Conservation (phyloP, 2,797 vertebrate genomes). For the Fistularia tabacaria region DNA sequence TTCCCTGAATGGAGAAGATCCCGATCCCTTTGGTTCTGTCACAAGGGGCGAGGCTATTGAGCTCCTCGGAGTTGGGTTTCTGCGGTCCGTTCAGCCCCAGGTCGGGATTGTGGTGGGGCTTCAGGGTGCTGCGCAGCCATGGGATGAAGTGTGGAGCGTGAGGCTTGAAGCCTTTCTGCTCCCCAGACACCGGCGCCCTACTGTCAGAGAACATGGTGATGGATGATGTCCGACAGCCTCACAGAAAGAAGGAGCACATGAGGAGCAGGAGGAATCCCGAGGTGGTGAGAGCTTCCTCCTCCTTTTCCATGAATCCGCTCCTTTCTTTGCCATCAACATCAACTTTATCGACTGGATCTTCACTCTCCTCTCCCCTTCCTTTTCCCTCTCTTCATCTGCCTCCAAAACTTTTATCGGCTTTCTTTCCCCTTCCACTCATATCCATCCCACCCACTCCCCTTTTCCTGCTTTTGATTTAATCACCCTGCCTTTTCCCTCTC, state of each 20-base stretch:
- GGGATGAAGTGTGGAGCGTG: slow-evolving; percentile 61
- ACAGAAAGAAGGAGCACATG: slow-evolving; percentile 34
- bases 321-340: slow-evolving; percentile 55
- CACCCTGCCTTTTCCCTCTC: slow-evolving; percentile 22
- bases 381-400: slow-evolving; percentile 28
- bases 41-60: slow-evolving; percentile 47
- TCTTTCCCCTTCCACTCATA: slow-evolving; percentile 26
- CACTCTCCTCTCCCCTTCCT: slow-evolving; percentile 18
- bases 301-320: slow-evolving; percentile 63
- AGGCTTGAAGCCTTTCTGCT: slow-evolving; percentile 62
- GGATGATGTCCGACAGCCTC: slow-evolving; percentile 52
- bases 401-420: slow-evolving; percentile 69
- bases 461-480: slow-evolving; percentile 46
- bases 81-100: slow-evolving; percentile 56
- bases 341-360: slow-evolving; percentile 36
- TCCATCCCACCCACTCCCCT: slow-evolving; percentile 40
- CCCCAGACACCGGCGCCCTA: slow-evolving; percentile 51
- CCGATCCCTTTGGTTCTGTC: slow-evolving; percentile 59
- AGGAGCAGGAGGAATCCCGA: slow-evolving; percentile 54
- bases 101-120: slow-evolving; percentile 58
- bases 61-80: slow-evolving; percentile 49
- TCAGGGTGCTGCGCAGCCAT: slow-evolving; percentile 70
- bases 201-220: slow-evolving; percentile 74
- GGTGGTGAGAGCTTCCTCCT: slow-evolving; percentile 50
- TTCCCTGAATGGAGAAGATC: slow-evolving; percentile 63